phyloP scores from a whole-genome alignment of 2,797 vertebrate species.

The Nasua narica region DNA sequence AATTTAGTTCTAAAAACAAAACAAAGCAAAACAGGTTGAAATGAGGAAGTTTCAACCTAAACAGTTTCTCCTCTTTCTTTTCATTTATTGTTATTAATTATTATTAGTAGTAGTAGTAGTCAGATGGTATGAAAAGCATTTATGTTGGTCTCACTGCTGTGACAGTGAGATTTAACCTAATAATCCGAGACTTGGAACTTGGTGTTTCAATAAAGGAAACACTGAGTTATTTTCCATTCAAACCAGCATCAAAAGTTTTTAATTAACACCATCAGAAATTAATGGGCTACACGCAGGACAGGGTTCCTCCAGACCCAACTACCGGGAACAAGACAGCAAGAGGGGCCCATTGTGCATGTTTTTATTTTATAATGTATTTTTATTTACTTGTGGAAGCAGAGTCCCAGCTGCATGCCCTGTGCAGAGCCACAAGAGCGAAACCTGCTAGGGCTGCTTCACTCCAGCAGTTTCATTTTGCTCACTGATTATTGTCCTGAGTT shows the following conservation, averaged over 20 bases:
- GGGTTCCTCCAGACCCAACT: conserved; percentile 74
- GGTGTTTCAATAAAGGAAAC: conserved; percentile 80
- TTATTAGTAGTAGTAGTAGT: conserved; percentile 32
- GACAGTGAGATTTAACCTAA: conserved; percentile 80
- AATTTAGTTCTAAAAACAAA: conserved; percentile 56
- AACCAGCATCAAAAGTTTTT: conserved; percentile 83
- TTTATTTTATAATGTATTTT: conserved; percentile 75
- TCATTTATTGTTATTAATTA: conserved; percentile 15
- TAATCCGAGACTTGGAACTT: conserved; percentile 82
- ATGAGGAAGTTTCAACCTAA: conserved; percentile 53
- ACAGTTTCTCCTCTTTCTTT: conserved; percentile 64
- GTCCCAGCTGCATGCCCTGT: conserved; percentile 69
- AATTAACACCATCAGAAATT: conserved; percentile 85
- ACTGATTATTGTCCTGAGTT: conserved; percentile 74
- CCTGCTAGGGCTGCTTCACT: conserved; percentile 58
- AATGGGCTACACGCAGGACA: conserved; percentile 78
- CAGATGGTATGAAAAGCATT: conserved; percentile 82
- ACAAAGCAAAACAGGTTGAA: conserved; percentile 57
- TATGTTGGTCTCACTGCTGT: conserved; percentile 78
- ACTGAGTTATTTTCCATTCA: conserved; percentile 82
- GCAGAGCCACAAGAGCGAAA: conserved; percentile 67
- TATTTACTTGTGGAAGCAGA: conserved; percentile 68
- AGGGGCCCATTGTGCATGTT: conserved; percentile 62
- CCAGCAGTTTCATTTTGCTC: conserved; percentile 69
- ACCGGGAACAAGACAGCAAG: conserved; percentile 74